phyloP scores from a whole-genome alignment of 2,888 invertebrate genomes.

The Limnephilus auricula region DNA sequence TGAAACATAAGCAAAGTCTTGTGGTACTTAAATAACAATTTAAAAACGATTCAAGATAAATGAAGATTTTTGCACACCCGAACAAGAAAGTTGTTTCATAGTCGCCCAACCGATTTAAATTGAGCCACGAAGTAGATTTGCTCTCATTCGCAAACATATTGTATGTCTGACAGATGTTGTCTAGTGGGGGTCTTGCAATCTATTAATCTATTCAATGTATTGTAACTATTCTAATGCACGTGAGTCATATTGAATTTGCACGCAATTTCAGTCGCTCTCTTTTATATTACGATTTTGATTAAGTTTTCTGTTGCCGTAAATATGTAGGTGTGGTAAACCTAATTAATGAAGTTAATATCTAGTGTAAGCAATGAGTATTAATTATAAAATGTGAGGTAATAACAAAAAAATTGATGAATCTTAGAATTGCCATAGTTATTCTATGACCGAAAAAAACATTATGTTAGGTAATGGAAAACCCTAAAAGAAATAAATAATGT shows the following conservation, averaged over 20 bases:
- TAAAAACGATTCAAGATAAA: not conserved
- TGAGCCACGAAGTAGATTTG: not conserved
- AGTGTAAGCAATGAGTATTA: not conserved
- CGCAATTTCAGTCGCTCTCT: not conserved
- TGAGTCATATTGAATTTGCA: not conserved
- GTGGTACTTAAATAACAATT: too few species aligned
- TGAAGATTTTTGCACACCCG: not conserved
- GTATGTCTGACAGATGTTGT: not conserved
- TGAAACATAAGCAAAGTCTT: too few species aligned
- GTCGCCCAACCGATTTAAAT: not conserved
- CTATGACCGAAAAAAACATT: too few species aligned
- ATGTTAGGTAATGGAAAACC: too few species aligned
- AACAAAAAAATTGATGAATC: not conserved
- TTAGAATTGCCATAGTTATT: not conserved
- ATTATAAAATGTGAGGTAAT: not conserved
- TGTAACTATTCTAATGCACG: not conserved
- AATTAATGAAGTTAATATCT: not conserved
- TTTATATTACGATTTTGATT: not conserved
- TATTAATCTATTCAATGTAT: not conserved
- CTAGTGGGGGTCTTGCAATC: not conserved
- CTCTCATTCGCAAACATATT: not conserved
- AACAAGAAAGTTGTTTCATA: not conserved
- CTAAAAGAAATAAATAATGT: too few species aligned
- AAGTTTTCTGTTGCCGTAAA: not conserved
- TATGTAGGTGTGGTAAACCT: not conserved